A percentile compares a stretch with the other conserved stretches of the same genome.
These are phyloP conservation scores for Dryocosmus kuriphilus DNA, from an alignment of 2,888 invertebrate species.

Conservation along the genomic window DNA sequence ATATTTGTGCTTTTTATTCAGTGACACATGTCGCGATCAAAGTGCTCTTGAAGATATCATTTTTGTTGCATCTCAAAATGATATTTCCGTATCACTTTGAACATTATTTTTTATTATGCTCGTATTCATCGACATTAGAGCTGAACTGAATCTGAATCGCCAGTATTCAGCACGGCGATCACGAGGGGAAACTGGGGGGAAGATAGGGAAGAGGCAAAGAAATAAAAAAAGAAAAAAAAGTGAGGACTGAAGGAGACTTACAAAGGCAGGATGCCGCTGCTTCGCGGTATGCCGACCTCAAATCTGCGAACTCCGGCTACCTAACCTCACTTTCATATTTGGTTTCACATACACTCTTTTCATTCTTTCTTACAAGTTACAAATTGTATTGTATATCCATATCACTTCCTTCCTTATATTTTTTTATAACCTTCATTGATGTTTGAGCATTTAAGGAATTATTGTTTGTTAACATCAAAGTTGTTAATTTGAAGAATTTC, in stretches of 20 bases:
- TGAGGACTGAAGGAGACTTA: conserved; percentile 54
- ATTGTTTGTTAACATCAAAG: too few species aligned
- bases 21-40: too few species aligned
- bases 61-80: too few species aligned
- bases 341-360: conserved; percentile 58
- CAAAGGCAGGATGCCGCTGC: conserved; percentile 70
- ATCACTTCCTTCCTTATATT: too few species aligned
- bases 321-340: conserved; percentile 64
- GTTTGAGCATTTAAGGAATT: too few species aligned
- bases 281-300: conserved; percentile 62
- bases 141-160: conserved; percentile 28
- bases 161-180: conserved; percentile 40
- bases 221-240: conserved; percentile 27
- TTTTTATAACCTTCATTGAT: too few species aligned
- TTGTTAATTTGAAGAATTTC: too few species aligned
- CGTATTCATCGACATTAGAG: conserved; percentile 39
- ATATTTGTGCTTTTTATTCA: too few species aligned
- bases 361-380: conserved; percentile 44
- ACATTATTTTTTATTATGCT: too few species aligned
- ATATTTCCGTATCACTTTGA: too few species aligned
- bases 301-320: conserved; percentile 64
- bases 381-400: too few species aligned
- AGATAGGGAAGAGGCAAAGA: conserved; percentile 49
- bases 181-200: conserved; percentile 46
- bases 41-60: too few species aligned